Percentiles rank a stretch among this genome's conserved stretches.
phyloP scores from a whole-genome alignment of 1,140 invertebrate genomes.

The Diorhabda carinulata region DNA sequence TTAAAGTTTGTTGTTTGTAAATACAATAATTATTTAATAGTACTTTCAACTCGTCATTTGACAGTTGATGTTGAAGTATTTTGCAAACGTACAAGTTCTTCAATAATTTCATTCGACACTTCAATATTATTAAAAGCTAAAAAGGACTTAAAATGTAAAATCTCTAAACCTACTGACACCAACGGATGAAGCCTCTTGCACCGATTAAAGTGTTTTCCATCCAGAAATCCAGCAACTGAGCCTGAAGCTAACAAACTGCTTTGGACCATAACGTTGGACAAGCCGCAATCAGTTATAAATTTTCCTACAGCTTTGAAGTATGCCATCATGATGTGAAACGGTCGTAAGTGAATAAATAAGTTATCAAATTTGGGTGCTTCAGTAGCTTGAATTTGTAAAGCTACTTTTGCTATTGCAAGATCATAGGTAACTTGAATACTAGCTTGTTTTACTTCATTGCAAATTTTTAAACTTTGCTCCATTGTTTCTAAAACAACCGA shows the following conservation, averaged over 20 bases:
- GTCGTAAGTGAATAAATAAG: no score
- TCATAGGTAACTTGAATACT: constrained; percentile 40
- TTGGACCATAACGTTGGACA: constrained; percentile 42
- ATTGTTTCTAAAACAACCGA: constrained; percentile 33
- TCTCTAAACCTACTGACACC: constrained; percentile 34
- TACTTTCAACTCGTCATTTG: no score
- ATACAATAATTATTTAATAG: constrained; percentile 4
- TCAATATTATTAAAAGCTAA: constrained; percentile 7
- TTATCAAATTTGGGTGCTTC: no score
- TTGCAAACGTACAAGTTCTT: no score
- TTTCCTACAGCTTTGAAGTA: constrained; percentile 31
- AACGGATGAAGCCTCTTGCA: constrained; percentile 35
- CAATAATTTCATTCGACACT: no score
- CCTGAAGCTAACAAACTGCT: constrained; percentile 39
- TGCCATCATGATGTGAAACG: no score
- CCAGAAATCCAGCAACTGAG: constrained; percentile 41
- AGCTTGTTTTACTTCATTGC: constrained; percentile 36
- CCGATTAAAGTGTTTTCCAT: constrained; percentile 38
- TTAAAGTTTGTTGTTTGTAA: constrained; percentile 19
- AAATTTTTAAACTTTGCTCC: constrained; percentile 34
- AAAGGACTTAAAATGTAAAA: constrained; percentile 32
- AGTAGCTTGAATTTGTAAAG: no score
- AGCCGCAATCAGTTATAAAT: constrained; percentile 41
- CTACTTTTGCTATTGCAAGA: constrained; percentile 24
- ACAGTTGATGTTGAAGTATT: no score